Evolutionary conservation across 2,797 vertebrate genomes (phyloP).

Genomic region (Amniataba percoides): DNA sequence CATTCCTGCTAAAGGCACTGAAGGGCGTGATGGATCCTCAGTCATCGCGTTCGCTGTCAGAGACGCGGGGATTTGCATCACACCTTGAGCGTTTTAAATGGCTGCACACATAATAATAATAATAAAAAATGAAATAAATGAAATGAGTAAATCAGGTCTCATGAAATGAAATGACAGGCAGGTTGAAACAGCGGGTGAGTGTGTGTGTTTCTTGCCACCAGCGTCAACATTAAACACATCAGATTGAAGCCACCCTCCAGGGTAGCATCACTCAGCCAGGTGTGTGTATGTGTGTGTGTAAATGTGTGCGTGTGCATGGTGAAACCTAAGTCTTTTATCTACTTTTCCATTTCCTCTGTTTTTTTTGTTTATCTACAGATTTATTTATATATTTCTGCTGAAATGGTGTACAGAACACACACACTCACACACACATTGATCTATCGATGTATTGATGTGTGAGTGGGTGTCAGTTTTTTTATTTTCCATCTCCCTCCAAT

Average conservation of each 20-base stretch:
- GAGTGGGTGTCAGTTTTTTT: constrained; percentile 75
- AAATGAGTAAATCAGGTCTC: constrained; percentile 84
- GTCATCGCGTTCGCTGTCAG: constrained; percentile 69
- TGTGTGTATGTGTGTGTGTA: constrained; percentile 60
- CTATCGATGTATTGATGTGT: constrained; percentile 85
- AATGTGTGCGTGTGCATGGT: constrained; percentile 61
- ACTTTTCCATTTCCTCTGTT: constrained; percentile 75
- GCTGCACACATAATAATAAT: constrained; percentile 78
- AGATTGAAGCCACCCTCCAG: constrained; percentile 87
- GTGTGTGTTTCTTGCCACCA: constrained; percentile 84
- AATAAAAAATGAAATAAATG: constrained; percentile 76
- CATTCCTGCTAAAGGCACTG: constrained; percentile 57
- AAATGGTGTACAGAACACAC: constrained; percentile 63
- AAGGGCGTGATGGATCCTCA: constrained; percentile 78
- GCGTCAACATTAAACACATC: constrained; percentile 87
- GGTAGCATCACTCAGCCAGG: constrained; percentile 83
- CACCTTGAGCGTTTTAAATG: constrained; percentile 82
- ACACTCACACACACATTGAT: constrained; percentile 69
- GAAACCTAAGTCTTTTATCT: constrained; percentile 83
- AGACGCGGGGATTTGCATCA: constrained; percentile 76
- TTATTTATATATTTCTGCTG: constrained; percentile 85
- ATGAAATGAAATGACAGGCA: constrained; percentile 84
- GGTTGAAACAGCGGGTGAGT: constrained; percentile 84
- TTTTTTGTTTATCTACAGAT: constrained; percentile 84
- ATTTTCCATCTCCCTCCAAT: constrained; percentile 66